Percentiles rank a stretch among this genome's conserved stretches.
Evolutionary conservation across 2,113 vertebrate species (phyloP).

Genomic region (Aegypius monachus): DNA sequence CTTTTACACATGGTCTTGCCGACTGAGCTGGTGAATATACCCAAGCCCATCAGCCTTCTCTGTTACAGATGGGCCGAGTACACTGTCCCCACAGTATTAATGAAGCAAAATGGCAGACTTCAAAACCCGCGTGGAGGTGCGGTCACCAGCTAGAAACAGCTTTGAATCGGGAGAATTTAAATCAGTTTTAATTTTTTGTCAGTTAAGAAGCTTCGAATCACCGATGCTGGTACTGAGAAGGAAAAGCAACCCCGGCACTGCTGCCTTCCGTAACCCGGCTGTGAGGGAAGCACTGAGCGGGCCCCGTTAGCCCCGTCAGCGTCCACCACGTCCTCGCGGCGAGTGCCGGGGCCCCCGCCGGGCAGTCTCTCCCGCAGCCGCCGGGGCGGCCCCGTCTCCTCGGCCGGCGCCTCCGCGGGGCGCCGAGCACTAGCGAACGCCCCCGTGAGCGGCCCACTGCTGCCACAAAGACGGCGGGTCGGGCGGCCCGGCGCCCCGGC

Average conservation of each 20-base stretch:
- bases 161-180: not conserved
- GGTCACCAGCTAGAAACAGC: not conserved
- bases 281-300: accelerated
- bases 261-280: accelerated
- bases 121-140: too few relatives aligned
- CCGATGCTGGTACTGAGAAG: accelerated
- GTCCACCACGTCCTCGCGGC: too few relatives aligned
- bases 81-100: accelerated
- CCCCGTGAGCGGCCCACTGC: accelerated
- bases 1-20: accelerated
- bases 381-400: not conserved
- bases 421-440: not conserved
- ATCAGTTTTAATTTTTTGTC: too few relatives aligned
- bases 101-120: not conserved
- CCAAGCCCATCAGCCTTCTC: accelerated
- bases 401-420: not conserved
- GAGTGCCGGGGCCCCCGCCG: too few relatives aligned
- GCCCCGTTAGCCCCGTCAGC: not conserved
- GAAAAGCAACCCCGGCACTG: too few relatives aligned
- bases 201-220: not conserved
- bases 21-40: accelerated
- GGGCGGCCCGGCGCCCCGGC: too few relatives aligned
- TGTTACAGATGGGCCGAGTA: not conserved
- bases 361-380: not conserved
- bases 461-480: not conserved